phyloP scores from a whole-genome alignment of 1,140 invertebrate species.

The Bombus balteatus region DNA sequence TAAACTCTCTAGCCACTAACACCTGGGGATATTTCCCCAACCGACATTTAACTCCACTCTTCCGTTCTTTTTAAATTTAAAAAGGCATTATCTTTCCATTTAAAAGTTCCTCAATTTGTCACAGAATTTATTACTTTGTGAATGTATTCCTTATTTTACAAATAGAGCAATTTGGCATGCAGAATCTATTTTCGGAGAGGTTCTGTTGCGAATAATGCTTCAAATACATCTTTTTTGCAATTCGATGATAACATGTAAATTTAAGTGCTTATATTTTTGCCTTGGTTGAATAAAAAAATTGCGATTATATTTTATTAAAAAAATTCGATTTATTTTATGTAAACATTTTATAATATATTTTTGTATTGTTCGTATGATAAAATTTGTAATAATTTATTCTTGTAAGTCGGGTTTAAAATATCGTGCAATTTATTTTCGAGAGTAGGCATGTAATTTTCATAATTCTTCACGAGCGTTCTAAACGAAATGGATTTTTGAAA shows the following conservation, averaged over 20 bases:
- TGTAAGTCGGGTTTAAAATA: slow-evolving; percentile 70
- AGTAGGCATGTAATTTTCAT: slow-evolving; percentile 55
- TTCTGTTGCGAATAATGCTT: too few relatives aligned
- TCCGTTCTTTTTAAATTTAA: background rate
- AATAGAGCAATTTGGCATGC: background rate
- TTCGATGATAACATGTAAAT: background rate
- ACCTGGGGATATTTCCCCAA: slow-evolving; percentile 24
- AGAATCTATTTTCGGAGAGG: background rate
- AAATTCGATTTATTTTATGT: slow-evolving; percentile 1
- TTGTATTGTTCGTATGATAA: slow-evolving; percentile 63
- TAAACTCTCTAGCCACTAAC: slow-evolving; percentile 14
- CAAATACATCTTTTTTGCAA: background rate
- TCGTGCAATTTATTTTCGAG: slow-evolving; percentile 60
- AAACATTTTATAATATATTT: background rate
- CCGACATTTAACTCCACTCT: background rate
- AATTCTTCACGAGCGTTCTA: slow-evolving; percentile 58
- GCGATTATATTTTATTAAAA: background rate
- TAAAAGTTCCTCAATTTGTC: background rate
- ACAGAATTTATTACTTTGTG: background rate
- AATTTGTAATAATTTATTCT: slow-evolving; percentile 70
- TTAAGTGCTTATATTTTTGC: background rate
- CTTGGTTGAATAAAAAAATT: background rate
- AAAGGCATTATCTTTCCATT: too few relatives aligned
- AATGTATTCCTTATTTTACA: background rate
- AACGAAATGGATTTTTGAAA: slow-evolving; percentile 52